phyloP scores from a whole-genome alignment of 1,140 invertebrate species.

The Drosophila parabipectinata region DNA sequence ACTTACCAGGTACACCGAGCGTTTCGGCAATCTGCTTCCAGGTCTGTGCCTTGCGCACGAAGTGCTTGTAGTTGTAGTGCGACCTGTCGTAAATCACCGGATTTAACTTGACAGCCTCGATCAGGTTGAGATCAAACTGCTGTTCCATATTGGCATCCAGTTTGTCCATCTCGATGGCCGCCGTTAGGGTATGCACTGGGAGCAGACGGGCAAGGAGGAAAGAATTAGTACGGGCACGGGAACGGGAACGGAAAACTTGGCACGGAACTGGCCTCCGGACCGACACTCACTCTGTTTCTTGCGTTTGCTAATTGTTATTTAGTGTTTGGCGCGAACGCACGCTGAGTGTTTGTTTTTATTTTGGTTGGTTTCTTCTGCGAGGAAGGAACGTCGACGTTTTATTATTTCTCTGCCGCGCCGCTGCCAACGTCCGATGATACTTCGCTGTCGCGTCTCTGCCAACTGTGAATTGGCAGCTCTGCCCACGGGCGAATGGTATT shows the following conservation, averaged over 20 bases:
- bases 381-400: slow-evolving; percentile 77
- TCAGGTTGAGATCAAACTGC: slow-evolving; percentile 82
- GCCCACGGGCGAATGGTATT: neutral
- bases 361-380: slow-evolving; percentile 71
- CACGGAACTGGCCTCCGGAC: slow-evolving; percentile 16
- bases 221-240: slow-evolving; percentile 21
- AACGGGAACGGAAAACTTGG: slow-evolving; percentile 3
- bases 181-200: slow-evolving; percentile 72
- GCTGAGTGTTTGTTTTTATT: slow-evolving; percentile 77
- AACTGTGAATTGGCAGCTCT: slow-evolving; percentile 37
- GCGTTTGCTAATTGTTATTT: slow-evolving; percentile 75
- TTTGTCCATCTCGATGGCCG: slow-evolving; percentile 77
- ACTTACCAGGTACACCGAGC: slow-evolving; percentile 82
- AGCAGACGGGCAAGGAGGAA: slow-evolving; percentile 27
- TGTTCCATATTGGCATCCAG: slow-evolving; percentile 81
- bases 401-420: slow-evolving; percentile 77
- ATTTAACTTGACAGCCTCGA: slow-evolving; percentile 81
- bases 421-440: slow-evolving; percentile 53
- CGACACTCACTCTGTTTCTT: slow-evolving; percentile 75
- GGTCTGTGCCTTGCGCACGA: slow-evolving; percentile 79
- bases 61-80: slow-evolving; percentile 82
- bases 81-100: slow-evolving; percentile 82
- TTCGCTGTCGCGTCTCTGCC: slow-evolving; percentile 78
- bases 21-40: slow-evolving; percentile 83
- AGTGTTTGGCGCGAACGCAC: slow-evolving; percentile 77